Base-by-base conservation (phyloP, 2,113 vertebrate species). In the Argyrosomus japonicus region DNA sequence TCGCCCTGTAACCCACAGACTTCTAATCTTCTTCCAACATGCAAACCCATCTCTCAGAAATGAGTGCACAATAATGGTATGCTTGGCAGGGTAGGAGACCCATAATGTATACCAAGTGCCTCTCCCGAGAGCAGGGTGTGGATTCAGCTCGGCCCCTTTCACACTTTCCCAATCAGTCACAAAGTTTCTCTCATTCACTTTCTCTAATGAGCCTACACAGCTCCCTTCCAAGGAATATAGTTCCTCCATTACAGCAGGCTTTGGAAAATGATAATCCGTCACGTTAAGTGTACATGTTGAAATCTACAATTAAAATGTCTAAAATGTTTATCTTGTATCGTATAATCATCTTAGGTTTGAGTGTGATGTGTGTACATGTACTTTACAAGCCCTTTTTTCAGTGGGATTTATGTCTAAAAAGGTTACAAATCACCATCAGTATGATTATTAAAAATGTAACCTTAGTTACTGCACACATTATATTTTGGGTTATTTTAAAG, bases 1-100 rank as follows among this genome's bases (percentile, higher is more conserved):
- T 68, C 32, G 12, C 48, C 32, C 82, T 62, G 62, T 53, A 76
- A 18, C 70, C 71, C 58, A 64, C 23, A 32, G 19, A 60, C 62
- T 61, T 78, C n/a, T 67, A 29, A 77, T 83, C 81, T 70, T 69
- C 70, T 23, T 53, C 58, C 67, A 67, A 36, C 56, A 54, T 47
- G 45, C n/a, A 68, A 74, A 60, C 75, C 50, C 23, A 29, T 43
- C 53, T 68, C 53, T 25, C 27, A 68, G 47, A 82, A 70, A 64
- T 19, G 23, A 78, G 21, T 25, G 47, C 15, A 27, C 56, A 32
- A 61, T 79, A 36, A 75, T 36, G 53, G 68, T 13, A 47, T 68
- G 47, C 62, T 62, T 62, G 81, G 68, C 45, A 45, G 53, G n/a
- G 32, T 21, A 32, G 65, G n/a, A 45, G 23, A 53, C 51, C 14